Evolutionary conservation across 2,113 vertebrate species (phyloP), one percentile per base, ranked within the genome.

Genomic region (Actinemys pallida): DNA sequence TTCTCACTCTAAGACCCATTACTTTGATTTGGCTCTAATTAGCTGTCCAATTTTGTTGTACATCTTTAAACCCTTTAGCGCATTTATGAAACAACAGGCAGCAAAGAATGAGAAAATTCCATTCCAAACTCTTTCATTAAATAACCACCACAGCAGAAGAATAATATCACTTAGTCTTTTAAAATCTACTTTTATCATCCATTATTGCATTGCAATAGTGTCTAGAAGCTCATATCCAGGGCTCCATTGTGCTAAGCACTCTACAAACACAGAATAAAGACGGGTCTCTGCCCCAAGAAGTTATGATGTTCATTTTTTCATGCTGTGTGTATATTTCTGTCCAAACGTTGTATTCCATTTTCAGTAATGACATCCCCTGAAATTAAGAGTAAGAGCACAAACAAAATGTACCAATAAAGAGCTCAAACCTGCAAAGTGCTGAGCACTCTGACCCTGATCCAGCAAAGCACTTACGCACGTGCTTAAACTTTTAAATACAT

Each of bases 311-410:
- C n/a, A 42, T 75, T 75, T 75, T 72, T 39, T 75, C 72, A 75
- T 14, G 5, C 11, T 42, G 11, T 75, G 39, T 75, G 10, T 25
- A 75, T 39, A 22, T 25, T 75, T 75, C 20, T 2, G 2, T 14
- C 56, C 89, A 25, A 10, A 42, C 79, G 86, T 92, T 85, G 35
- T 45, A 31, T 17, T 31, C 22, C 2, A 1, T 76, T 81, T 62
- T 80, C 3, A 27, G 65, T 69, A 87, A 65, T 54, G 22, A 6
- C 1, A 17, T 6, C 3, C 4, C 0, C 0, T 25, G 53, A 91
- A 62, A 29, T 6, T 29, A 35, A 80, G 6, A 17, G 62, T 5
- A 75, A 39, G 2, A 42, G 5, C 10, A 2, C 1, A 42, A 82
- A 2, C 1, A 42, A 82, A 16, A 75, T 35, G 1, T n/a, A 42